A percentile compares a stretch with the other conserved stretches of the same genome.
phyloP scores from a whole-genome alignment of 2,113 vertebrate species.

The Rousettus leschenaultii region DNA sequence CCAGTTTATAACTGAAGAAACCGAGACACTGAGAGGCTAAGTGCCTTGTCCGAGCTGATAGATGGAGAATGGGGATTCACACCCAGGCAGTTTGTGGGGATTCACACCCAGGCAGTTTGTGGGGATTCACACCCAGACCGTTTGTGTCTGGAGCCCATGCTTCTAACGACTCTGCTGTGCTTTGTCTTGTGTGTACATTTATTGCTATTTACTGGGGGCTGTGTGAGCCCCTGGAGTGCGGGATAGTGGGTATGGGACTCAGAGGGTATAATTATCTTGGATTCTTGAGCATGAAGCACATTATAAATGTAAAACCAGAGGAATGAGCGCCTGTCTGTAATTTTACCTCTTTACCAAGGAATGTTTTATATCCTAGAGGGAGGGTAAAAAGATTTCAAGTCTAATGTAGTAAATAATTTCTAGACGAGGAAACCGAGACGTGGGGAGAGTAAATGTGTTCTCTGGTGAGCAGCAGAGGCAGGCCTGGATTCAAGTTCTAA shows the following conservation, averaged over 20 bases:
- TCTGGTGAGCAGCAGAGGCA: not conserved
- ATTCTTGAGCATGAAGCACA: not conserved
- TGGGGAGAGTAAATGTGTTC: not conserved
- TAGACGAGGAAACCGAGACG: not conserved
- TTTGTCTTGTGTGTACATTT: not conserved
- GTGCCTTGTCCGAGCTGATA: not conserved
- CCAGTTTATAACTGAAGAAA: not conserved
- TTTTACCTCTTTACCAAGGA: not conserved
- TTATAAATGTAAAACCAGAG: not conserved
- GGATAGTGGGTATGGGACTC: fast-evolving
- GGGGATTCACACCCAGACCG: not conserved
- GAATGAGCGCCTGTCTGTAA: not conserved
- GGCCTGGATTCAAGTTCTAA: not conserved
- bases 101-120: not conserved
- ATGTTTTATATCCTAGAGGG: not conserved
- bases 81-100: too few relatives aligned
- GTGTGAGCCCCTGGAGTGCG: fast-evolving
- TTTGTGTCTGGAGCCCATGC: not conserved
- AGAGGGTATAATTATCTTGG: not conserved
- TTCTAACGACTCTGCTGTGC: not conserved
- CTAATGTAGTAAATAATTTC: not conserved
- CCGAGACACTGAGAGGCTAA: not conserved
- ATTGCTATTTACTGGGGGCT: not conserved
- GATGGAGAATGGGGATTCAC: not conserved
- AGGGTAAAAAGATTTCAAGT: not conserved